Evolutionary conservation across 1,140 invertebrate genomes (phyloP), one percentile per base, ranked within the genome.

Genomic region (Eumeta japonica): DNA sequence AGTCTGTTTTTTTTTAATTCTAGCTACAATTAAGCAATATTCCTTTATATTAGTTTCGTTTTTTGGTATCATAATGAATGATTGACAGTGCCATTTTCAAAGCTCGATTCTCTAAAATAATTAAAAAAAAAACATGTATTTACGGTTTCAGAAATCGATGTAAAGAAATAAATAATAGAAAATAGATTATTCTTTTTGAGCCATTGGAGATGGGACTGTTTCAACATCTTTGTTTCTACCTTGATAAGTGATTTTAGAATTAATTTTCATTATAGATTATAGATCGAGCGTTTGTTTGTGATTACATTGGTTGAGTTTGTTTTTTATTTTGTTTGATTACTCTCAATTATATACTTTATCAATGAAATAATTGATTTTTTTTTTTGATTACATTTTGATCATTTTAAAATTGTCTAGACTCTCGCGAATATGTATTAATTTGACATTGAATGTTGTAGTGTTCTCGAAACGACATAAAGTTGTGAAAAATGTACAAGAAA

Each of bases 11-110:
- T 46, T 46, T 58, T 41, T 50, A 41, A 41, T 38, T n/a, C n/a
- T n/a, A n/a, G n/a, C n/a, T n/a, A n/a, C n/a, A 33, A 37, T 55
- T 66, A 68, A 65, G 64, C 52, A 65, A 62, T 68, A 71, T 72
- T 72, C 62, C 67, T 63, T 57, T 56, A 50, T 55, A 39, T 57
- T 65, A 59, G 55, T 51, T 60, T 66, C 61, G 56, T 59, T 58
- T 54, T n/a, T n/a, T n/a, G n/a, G n/a, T n/a, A n/a, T n/a, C n/a
- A n/a, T n/a, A n/a, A n/a, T 45, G 45, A 52, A 46, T 51, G 36
- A 28, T 46, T 43, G 16, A 15, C 52, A 37, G 52, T 63, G 62
- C 50, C 61, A 58, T 60, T 63, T 62, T 66, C 58, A 59, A 59
- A 51, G 19, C 9, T 34, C 37, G 12, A 7, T 20, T 20, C 12